phyloP scores from a whole-genome alignment of 2,113 vertebrate genomes.

The Asarcornis scutulata region DNA sequence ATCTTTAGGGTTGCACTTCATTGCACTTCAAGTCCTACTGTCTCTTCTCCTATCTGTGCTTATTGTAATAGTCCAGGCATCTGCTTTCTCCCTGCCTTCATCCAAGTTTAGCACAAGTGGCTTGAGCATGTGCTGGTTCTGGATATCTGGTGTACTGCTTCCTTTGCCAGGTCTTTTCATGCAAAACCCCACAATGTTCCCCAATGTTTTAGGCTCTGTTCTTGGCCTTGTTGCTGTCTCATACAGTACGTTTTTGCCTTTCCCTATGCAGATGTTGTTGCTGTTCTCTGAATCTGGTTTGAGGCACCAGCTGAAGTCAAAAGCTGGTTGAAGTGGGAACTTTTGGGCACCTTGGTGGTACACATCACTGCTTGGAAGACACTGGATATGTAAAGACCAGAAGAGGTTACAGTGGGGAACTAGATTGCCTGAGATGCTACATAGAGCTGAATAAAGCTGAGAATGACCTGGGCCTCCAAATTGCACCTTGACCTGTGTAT shows the following conservation, averaged over 20 bases:
- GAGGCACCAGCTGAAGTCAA: background rate
- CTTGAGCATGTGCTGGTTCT: background rate
- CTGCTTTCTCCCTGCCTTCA: background rate
- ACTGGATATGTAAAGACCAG: background rate
- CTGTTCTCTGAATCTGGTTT: background rate
- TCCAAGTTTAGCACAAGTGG: background rate
- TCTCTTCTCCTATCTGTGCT: background rate
- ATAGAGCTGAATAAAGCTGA: background rate
- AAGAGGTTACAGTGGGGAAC: background rate
- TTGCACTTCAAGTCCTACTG: background rate
- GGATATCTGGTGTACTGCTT: background rate
- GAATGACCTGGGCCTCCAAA: background rate
- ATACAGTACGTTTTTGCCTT: background rate
- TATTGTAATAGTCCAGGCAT: background rate
- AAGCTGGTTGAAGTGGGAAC: background rate
- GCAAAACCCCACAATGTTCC: background rate
- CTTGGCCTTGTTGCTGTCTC: background rate
- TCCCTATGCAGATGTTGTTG: background rate
- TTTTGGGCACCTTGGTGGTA: background rate
- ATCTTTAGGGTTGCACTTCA: background rate
- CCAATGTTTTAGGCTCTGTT: background rate
- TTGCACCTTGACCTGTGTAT: background rate
- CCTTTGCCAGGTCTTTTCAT: background rate
- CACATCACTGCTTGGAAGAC: background rate
- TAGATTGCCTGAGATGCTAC: background rate